These are phyloP conservation scores for Erythrocebus patas DNA, from an alignment of 2,113 vertebrate genomes.

Conservation along the genomic window DNA sequence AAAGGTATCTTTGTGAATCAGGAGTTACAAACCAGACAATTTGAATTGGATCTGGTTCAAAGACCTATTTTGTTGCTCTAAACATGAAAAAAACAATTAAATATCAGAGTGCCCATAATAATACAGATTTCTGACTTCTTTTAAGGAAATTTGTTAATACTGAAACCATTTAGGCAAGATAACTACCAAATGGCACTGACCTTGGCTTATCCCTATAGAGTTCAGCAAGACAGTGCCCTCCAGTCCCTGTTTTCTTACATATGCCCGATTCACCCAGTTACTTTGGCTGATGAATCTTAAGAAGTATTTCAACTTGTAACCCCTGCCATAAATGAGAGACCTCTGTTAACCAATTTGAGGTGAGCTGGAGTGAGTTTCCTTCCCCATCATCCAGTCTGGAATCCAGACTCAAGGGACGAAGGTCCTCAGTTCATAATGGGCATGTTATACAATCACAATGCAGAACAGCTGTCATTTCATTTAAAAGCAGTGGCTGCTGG, in stretches of 20 bases:
- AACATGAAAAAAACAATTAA: not conserved
- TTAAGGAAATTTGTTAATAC: not conserved
- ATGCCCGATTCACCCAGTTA: not conserved
- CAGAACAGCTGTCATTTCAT: constrained; percentile 33
- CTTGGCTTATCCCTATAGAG: accelerated
- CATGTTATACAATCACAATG: not conserved
- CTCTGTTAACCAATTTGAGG: not conserved
- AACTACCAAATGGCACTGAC: accelerated
- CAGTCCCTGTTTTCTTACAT: not conserved
- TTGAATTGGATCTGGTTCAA: not conserved
- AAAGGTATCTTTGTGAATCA: not conserved
- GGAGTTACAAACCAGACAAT: not conserved
- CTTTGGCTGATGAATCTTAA: not conserved
- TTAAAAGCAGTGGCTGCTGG: constrained; percentile 72
- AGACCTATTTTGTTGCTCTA: not conserved
- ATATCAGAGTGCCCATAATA: not conserved
- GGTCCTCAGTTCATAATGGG: not conserved
- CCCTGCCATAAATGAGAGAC: not conserved
- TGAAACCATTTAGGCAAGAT: not conserved
- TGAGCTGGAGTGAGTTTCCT: not conserved
- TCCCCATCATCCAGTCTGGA: not conserved
- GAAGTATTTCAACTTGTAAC: not conserved
- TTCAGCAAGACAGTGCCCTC: accelerated
- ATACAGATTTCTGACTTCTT: not conserved
- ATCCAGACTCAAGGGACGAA: not conserved